Base-by-base conservation (phyloP, 2,797 vertebrate genomes). In the Strix occidentalis region DNA sequence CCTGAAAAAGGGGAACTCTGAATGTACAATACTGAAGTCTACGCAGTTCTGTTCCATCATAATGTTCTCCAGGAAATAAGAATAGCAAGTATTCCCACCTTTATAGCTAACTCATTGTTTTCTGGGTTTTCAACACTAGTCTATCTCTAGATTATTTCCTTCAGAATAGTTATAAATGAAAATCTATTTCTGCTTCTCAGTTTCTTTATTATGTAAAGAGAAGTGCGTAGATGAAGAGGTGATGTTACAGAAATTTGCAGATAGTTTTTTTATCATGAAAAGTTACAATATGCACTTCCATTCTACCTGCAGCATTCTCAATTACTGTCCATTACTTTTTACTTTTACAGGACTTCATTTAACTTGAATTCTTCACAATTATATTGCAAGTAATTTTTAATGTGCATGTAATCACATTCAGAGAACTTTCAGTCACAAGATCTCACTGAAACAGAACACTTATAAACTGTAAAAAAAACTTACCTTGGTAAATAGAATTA, bases 41-140 rank as follows among this genome's bases (percentile, higher is more conserved):
- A 3, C 2, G 5, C 41, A 53, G 14, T n/a, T 53, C 20, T 50
- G 26, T 69, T 61, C 35, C 3, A 0, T 46, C 13, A 5, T 46
- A 54, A 33, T 33, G 9, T 70, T 53, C 33, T 58, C 25, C 46
- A 78, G 82, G 37, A 79, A 76, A 9, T 37, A 77, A 69, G 16
- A 80, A 23, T n/a, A 70, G 28, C 8, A 41, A n/a, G 11, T 61
- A n/a, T 90, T 75, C 16, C 26, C 8, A 15, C 9, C 31, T 58
- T 66, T 41, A 86, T 29, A 76, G 28, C 19, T 66, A 68, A 80
- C 61, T 83, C 33, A 51, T 8, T 15, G 2, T 28, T 79, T 79
- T 43, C 28, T 78, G 39, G 3, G 10, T 39, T 79, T 84, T 64
- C 31, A 20, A 1, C 7, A 3, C 18, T 69, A 41, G 11, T 50